Conservation (phyloP, 2,888 invertebrate species). For the Hydrotaea cyrtoneurina region DNA sequence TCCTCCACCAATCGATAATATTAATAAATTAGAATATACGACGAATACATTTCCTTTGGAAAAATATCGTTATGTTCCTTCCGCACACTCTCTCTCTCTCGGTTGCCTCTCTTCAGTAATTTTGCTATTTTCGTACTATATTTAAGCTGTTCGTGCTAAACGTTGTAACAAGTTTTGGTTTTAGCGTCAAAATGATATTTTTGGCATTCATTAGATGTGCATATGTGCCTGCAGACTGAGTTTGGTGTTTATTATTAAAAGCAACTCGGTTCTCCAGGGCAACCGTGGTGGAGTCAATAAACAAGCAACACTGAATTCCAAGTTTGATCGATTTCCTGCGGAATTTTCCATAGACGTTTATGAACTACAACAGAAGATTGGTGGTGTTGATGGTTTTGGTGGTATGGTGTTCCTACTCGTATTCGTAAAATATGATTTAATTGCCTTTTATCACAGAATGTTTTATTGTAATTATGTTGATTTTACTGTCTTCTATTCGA, state of each 20-base stretch:
- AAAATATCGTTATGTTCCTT: neutral
- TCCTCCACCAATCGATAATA: slow-evolving; percentile 20
- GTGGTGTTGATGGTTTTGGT: neutral
- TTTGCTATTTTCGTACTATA: neutral
- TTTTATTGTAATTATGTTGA: slow-evolving; percentile 1
- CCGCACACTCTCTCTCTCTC: neutral
- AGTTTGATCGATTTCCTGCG: slow-evolving; percentile 63
- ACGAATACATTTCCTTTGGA: slow-evolving; percentile 3
- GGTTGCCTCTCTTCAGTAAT: neutral
- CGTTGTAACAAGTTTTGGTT: neutral
- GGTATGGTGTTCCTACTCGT: neutral
- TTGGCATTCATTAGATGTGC: slow-evolving; percentile 3
- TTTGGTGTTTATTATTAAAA: neutral
- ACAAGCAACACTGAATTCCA: slow-evolving; percentile 34
- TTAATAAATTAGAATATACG: too few species aligned
- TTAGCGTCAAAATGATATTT: neutral
- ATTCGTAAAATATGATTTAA: neutral
- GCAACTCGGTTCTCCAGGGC: slow-evolving; percentile 42
- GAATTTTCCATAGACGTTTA: slow-evolving; percentile 16
- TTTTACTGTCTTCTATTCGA: neutral
- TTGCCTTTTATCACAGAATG: slow-evolving; percentile 4
- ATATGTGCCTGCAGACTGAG: neutral
- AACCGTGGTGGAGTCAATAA: slow-evolving; percentile 38
- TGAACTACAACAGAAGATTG: slow-evolving; percentile 17
- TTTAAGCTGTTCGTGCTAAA: slow-evolving; percentile 1